Evolutionary conservation across 2,797 vertebrate genomes (phyloP).

Genomic region (Lutjanus campechanus): DNA sequence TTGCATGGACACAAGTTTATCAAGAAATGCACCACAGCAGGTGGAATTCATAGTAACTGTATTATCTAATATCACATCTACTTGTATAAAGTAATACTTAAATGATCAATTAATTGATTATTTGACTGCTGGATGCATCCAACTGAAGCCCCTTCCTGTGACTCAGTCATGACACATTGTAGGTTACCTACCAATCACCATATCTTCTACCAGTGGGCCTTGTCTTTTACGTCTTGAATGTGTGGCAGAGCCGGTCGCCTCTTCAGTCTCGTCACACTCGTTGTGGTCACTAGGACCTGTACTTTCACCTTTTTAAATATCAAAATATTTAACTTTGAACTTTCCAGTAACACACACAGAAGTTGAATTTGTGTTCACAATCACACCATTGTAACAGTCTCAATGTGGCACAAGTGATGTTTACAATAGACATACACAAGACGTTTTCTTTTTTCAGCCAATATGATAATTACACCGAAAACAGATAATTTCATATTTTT

Average conservation of each 20-base stretch:
- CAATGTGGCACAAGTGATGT: not conserved
- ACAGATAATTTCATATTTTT: too few relatives aligned
- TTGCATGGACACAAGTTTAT: too few relatives aligned
- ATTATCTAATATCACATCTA: too few relatives aligned
- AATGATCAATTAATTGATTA: not conserved
- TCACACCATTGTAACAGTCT: not conserved
- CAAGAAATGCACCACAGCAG: too few relatives aligned
- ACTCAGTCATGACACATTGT: not conserved
- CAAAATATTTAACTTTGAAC: not conserved
- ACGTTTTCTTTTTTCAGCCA: too few relatives aligned
- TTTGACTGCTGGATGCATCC: not conserved
- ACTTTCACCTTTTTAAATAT: slow-evolving; percentile 47
- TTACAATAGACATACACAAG: not conserved
- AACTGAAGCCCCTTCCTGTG: not conserved
- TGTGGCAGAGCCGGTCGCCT: not conserved
- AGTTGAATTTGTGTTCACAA: not conserved
- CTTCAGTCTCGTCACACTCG: slow-evolving; percentile 36
- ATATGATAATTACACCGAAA: too few relatives aligned
- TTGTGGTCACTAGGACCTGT: slow-evolving; percentile 2
- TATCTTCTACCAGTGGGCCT: slow-evolving; percentile 57
- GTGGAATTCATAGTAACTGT: too few relatives aligned
- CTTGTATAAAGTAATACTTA: too few relatives aligned
- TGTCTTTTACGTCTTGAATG: slow-evolving; percentile 61
- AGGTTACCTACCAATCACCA: slow-evolving; percentile 64
- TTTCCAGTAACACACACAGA: not conserved